phyloP scores from a whole-genome alignment of 2,797 vertebrate species.

The Neosilurus mollespiculum region DNA sequence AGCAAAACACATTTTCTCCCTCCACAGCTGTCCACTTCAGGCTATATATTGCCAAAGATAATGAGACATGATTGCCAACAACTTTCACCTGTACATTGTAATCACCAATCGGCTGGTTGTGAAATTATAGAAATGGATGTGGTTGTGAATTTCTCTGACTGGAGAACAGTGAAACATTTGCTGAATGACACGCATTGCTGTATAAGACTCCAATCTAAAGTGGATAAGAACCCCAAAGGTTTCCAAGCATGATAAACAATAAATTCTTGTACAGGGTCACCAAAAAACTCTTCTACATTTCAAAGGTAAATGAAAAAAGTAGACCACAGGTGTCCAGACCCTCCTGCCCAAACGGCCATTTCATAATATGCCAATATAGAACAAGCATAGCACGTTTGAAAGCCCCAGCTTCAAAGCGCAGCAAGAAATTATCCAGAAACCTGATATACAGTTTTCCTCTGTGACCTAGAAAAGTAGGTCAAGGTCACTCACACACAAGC shows the following conservation, averaged over 20 bases:
- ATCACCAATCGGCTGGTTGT: neutral
- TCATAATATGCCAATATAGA: no score
- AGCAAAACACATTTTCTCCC: neutral
- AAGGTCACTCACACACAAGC: no score
- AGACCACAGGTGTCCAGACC: no score
- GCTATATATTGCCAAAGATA: neutral
- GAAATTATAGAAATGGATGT: neutral
- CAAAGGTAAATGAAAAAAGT: no score
- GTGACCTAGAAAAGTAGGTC: no score
- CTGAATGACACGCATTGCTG: neutral
- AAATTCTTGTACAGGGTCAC: neutral
- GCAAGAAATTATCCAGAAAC: no score
- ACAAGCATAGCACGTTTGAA: no score
- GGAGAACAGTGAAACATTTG: constrained; percentile 7
- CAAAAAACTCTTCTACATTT: no score
- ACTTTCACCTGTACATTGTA: constrained; percentile 3
- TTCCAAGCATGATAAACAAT: neutral
- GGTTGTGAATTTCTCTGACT: neutral
- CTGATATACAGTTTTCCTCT: no score
- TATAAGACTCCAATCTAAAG: neutral
- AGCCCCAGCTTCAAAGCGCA: no score
- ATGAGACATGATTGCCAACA: constrained; percentile 21
- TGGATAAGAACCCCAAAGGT: neutral
- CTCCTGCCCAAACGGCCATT: no score
- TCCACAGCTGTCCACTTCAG: constrained; percentile 6